These are phyloP conservation scores for Musca domestica DNA, from an alignment of 1,140 invertebrate genomes.

Conservation along the genomic window DNA sequence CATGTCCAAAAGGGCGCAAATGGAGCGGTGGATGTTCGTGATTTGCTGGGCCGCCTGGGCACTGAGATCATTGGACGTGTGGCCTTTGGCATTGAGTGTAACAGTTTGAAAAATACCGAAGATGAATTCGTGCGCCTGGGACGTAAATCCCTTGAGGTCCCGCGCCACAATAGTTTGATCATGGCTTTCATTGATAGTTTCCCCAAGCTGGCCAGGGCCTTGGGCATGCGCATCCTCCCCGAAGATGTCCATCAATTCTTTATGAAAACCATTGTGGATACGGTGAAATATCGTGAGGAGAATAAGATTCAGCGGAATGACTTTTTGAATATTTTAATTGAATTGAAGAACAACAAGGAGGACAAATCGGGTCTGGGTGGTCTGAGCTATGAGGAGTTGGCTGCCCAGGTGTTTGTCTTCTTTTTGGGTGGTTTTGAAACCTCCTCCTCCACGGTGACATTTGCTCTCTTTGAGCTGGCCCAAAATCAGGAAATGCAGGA, in stretches of 20 bases:
- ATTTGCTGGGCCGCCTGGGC: conserved; percentile 47
- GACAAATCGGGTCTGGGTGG: conserved; percentile 31
- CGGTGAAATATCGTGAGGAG: conserved; percentile 55
- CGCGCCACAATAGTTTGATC: conserved; percentile 30
- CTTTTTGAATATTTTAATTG: conserved; percentile 58
- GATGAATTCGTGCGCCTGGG: conserved; percentile 55
- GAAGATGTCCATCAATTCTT: conserved; percentile 57
- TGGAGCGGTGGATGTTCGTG: conserved; percentile 40
- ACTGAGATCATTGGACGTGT: conserved; percentile 60
- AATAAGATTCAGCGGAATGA: conserved; percentile 57
- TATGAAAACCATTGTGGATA: conserved; percentile 54
- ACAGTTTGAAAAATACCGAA: conserved; percentile 56
- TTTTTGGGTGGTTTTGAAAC: conserved; percentile 65
- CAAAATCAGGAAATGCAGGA: conserved; percentile 59
- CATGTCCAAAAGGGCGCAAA: not conserved
- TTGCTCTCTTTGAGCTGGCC: conserved; percentile 58
- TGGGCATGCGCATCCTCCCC: conserved; percentile 41
- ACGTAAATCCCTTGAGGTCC: conserved; percentile 26
- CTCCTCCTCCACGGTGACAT: conserved; percentile 59
- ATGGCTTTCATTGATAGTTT: conserved; percentile 34
- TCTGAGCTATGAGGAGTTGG: conserved; percentile 45
- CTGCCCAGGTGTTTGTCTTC: conserved; percentile 58
- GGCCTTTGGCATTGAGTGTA: conserved; percentile 64
- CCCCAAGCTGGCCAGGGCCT: conserved; percentile 51
- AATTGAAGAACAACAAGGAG: conserved; percentile 54